Percentiles rank a stretch among this genome's conserved stretches.
Evolutionary conservation across 2,888 invertebrate genomes (phyloP).

Genomic region (Slavum lentiscoides): DNA sequence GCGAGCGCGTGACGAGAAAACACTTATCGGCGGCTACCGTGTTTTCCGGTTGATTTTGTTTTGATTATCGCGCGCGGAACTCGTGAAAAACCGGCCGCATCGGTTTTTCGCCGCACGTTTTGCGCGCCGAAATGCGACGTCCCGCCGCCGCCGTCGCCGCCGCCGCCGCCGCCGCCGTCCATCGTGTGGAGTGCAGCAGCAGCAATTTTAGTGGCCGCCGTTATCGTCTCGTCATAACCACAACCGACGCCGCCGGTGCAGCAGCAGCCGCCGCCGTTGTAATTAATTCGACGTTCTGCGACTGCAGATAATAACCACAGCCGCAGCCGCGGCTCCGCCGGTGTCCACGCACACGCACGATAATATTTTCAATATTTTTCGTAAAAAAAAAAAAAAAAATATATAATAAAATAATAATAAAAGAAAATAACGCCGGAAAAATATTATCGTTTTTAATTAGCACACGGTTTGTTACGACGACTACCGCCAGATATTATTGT

Average conservation of each 20-base stretch:
- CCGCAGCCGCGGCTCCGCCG: not conserved
- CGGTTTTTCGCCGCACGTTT: not conserved
- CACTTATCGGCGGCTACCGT: too few species aligned
- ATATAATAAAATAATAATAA: too few species aligned
- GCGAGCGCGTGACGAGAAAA: too few species aligned
- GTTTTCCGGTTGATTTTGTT: too few species aligned
- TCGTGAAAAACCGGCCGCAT: not conserved
- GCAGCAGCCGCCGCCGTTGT: not conserved
- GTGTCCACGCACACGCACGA: not conserved
- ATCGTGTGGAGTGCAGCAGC: constrained; percentile 26
- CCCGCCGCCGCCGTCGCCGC: constrained; percentile 7
- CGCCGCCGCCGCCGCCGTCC: not conserved
- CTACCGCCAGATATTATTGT: too few species aligned
- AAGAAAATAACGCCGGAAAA: too few species aligned
- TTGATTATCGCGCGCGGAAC: too few species aligned
- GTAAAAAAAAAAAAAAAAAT: not conserved
- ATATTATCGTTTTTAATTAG: too few species aligned
- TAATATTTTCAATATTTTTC: too few species aligned
- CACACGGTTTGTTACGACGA: too few species aligned
- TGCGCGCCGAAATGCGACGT: constrained; percentile 43
- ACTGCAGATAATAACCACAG: constrained; percentile 36
- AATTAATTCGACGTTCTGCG: constrained; percentile 10
- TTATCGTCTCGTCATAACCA: not conserved
- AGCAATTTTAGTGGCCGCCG: not conserved
- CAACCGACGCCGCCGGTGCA: not conserved